phyloP scores from a whole-genome alignment of 1,140 invertebrate genomes.

The Drosophila kurseongensis region DNA sequence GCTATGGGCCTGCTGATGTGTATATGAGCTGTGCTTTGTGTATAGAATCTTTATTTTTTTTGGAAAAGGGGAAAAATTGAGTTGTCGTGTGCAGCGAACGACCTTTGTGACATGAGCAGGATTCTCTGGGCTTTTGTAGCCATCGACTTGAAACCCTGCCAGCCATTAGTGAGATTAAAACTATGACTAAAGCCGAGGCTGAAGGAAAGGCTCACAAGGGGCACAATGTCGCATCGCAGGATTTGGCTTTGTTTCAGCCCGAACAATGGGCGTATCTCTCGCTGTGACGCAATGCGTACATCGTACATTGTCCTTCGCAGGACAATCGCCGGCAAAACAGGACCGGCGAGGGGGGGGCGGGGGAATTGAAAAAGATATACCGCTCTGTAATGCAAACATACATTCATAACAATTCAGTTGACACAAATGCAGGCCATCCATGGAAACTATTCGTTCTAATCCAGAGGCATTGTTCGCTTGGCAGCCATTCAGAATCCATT shows the following conservation, averaged over 20 bases:
- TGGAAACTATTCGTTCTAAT: slow-evolving; percentile 29
- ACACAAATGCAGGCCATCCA: slow-evolving; percentile 65
- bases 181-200: slow-evolving; percentile 50
- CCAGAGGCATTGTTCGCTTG: slow-evolving; percentile 45
- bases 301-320: slow-evolving; percentile 66
- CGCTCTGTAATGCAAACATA: slow-evolving; percentile 60
- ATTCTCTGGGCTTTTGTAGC: slow-evolving; percentile 16
- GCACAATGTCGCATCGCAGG: slow-evolving; percentile 64
- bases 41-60: slow-evolving; percentile 4
- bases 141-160: slow-evolving; percentile 28
- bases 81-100: slow-evolving; percentile 41
- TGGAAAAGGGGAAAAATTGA: slow-evolving; percentile 2
- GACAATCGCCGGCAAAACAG: slow-evolving; percentile 35
- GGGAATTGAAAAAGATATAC: slow-evolving; percentile 52
- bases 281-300: slow-evolving; percentile 79
- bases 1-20: neutral
- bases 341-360: neutral
- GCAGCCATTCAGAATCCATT: slow-evolving; percentile 52
- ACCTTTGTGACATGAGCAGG: slow-evolving; percentile 49
- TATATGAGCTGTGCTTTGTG: neutral
- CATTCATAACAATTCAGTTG: slow-evolving; percentile 75
- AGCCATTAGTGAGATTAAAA: slow-evolving; percentile 83
- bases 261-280: slow-evolving; percentile 72
- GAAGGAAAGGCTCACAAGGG: slow-evolving; percentile 20
- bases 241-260: slow-evolving; percentile 47